These are phyloP conservation scores for Anarhynchus alexandrinus DNA, from an alignment of 2,113 vertebrate species.

Conservation along the genomic window DNA sequence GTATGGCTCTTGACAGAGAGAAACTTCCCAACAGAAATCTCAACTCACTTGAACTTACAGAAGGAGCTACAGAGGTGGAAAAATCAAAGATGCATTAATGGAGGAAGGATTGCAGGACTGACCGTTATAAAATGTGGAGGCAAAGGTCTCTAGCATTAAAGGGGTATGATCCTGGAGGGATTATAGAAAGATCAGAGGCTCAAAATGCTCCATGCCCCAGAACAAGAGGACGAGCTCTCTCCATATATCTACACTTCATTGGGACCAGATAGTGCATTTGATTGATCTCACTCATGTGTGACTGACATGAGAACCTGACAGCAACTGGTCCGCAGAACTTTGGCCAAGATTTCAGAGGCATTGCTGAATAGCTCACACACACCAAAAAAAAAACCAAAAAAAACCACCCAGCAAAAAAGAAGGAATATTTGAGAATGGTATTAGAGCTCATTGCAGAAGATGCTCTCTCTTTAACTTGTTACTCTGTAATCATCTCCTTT, in stretches of 20 bases:
- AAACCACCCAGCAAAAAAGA: neutral
- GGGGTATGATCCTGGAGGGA: neutral
- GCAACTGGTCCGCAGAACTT: neutral
- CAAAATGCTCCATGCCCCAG: neutral
- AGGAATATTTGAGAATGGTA: neutral
- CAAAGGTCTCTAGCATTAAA: neutral
- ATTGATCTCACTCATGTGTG: slow-evolving; percentile 1
- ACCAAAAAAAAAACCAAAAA: neutral
- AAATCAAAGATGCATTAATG: neutral
- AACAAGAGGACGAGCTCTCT: neutral
- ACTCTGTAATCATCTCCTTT: neutral
- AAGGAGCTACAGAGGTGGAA: neutral
- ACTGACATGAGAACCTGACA: neutral
- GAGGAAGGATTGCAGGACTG: neutral
- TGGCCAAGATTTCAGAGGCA: neutral
- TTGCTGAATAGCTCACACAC: neutral
- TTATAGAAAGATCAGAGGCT: neutral
- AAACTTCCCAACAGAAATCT: neutral
- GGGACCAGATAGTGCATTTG: neutral
- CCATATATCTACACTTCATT: neutral
- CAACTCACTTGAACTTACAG: neutral
- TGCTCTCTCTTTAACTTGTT: neutral
- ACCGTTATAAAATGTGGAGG: neutral
- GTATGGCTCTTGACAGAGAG: neutral
- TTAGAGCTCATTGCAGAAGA: neutral